Base-by-base conservation (phyloP, 2,888 invertebrate genomes). In the Ichneumon xanthorius region DNA sequence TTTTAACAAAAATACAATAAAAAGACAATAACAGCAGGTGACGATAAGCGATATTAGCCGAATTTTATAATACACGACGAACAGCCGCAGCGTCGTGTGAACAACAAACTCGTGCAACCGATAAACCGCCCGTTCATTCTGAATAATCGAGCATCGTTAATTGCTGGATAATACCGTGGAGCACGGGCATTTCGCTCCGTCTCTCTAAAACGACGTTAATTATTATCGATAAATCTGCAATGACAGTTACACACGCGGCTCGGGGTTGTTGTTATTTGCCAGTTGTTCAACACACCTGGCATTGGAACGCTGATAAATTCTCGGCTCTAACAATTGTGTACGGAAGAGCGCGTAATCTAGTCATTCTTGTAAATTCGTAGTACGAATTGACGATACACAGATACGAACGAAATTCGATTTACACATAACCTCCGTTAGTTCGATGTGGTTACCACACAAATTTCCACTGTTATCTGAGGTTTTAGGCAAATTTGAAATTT, bases 141-240 rank as follows among this genome's bases (percentile, higher is more conserved):
- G 50, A 71, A 79, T 71, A 79, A 71, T 79, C 37, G 50, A 63
- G 48, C 63, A 50, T 63, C 79, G 70, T 79, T 61, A 79, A 71
- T 63, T 33, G 70, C 50, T 71, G 30, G 48, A 79, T 71, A 71
- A 79, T 50, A 79, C 33, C 30, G 22, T 0, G 7, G 61, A 1
- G 37, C 61, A 30, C 37, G 61, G 6, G 22, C 40, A 48, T 48
- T 37, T 50, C 33, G 53, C 68, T 50, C 37, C 5, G 50, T 37
- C 48, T 19, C 70, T 61, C 37, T 50, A 37, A 79, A 16, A 48
- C 71, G 22, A 61, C 70, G 63, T 45, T 71, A 61, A 79, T 79
- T 78, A 70, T 70, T 61, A 63, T 45, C 71, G 61, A 71, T 71
- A 50, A 79, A 63, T 71, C 71, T 68, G 9, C 5, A 70, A 71